Base-by-base conservation (phyloP, 1,140 invertebrate genomes). In the Thaumatotibia leucotreta region DNA sequence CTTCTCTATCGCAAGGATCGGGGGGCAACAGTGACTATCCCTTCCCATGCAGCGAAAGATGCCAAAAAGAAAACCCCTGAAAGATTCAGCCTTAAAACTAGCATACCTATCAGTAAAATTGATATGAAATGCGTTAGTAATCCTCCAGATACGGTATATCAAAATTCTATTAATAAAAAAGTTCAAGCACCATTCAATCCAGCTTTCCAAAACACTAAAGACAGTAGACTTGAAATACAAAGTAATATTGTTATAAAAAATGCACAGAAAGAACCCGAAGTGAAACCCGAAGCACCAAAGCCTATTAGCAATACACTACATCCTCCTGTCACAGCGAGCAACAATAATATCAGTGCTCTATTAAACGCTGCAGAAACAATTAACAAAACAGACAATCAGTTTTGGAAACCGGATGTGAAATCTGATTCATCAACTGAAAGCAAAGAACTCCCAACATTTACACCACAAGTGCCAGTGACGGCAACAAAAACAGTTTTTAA, bases 31-130 rank as follows among this genome's bases (percentile, higher is more conserved):
- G 75, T 79, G 8, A 83, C 79, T 1, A 79, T 80, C 62, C 76
- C 83, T 11, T 63, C 72, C 24, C 78, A 82, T 70, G 45, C 52
- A 4, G 10, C 58, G 11, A 66, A 80, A 63, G 79, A 80, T 17
- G 68, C 70, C 23, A 88, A 84, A 76, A 83, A 82, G 66, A 83
- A 83, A 75, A 67, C 76, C 20, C 67, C 76, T 33, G 89, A 91
- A 77, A 74, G 84, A 64, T 89, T 87, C 49, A 89, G 87, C 70
- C 73, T 91, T 32, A 91, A 90, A 82, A 91, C 88, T 1, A 91
- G 88, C 69, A 91, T 91, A 70, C 88, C 89, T 4, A 90, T 91
- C 17, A 89, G 86, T 61, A 91, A 91, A 78, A 84, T 91, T 10
- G 90, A 91, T 68, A 82, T 89, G 74, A 88, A 90, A 77, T 88